These are phyloP conservation scores for Poeciliopsis retropinna DNA, from an alignment of 2,113 vertebrate genomes.

Conservation along the genomic window DNA sequence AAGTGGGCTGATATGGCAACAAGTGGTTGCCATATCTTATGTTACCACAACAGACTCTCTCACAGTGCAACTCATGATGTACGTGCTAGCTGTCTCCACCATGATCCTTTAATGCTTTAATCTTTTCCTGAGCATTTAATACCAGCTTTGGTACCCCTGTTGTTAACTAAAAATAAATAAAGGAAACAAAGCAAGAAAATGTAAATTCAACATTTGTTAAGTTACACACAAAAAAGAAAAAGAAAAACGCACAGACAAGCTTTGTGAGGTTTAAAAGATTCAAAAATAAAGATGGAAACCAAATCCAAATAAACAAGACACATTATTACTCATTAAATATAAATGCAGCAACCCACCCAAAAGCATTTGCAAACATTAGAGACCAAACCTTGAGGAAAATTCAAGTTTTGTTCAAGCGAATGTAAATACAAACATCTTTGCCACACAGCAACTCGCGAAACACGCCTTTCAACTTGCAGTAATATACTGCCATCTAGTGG, in stretches of 20 bases:
- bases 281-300: background rate
- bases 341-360: conserved; percentile 15
- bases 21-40: conserved; percentile 24
- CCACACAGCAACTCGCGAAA: background rate
- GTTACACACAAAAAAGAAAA: background rate
- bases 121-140: conserved; percentile 29
- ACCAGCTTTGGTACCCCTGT: conserved; percentile 10
- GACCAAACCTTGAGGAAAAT: conserved; percentile 9
- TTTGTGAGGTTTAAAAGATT: background rate
- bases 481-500: conserved; percentile 62
- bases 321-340: background rate
- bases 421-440: background rate
- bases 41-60: conserved; percentile 17
- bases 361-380: conserved; percentile 20
- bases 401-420: background rate
- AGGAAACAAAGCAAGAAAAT: conserved; percentile 34
- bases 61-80: conserved; percentile 6
- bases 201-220: background rate
- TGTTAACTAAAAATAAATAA: conserved; percentile 17
- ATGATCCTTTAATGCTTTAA: conserved; percentile 45
- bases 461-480: background rate
- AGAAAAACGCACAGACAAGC: background rate
- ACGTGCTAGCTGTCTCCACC: background rate
- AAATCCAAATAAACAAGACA: background rate
- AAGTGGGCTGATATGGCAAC: conserved; percentile 19